A percentile compares a stretch with the other conserved stretches of the same genome.
These are phyloP conservation scores for Hapalemur alaotrensis DNA, from an alignment of 2,797 vertebrate species.

Conservation along the genomic window DNA sequence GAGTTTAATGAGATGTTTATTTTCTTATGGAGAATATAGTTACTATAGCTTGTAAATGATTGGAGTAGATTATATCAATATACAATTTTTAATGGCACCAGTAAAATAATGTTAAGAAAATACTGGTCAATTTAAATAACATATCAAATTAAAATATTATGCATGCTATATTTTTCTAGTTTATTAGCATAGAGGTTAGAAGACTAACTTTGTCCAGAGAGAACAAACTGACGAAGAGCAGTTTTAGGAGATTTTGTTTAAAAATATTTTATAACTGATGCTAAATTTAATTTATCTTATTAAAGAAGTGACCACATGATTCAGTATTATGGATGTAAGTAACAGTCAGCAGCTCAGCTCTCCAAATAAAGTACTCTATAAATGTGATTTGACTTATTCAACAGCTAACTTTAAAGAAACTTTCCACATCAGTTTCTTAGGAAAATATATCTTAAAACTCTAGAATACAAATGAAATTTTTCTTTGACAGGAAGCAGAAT, in stretches of 20 bases:
- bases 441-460: slow-evolving; percentile 70
- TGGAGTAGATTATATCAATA: background rate
- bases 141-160: background rate
- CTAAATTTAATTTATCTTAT: slow-evolving; percentile 51
- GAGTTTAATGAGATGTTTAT: background rate
- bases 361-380: slow-evolving; percentile 67
- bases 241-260: slow-evolving; percentile 67
- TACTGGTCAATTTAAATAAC: background rate
- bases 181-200: slow-evolving; percentile 57
- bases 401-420: slow-evolving; percentile 69
- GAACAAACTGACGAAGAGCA: slow-evolving; percentile 63
- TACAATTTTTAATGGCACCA: background rate
- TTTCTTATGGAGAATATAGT: background rate
- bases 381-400: slow-evolving; percentile 65
- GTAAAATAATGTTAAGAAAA: background rate
- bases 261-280: slow-evolving; percentile 54
- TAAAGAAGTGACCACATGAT: slow-evolving; percentile 57
- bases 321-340: slow-evolving; percentile 69
- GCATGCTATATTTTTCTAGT: slow-evolving; percentile 27
- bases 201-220: slow-evolving; percentile 54
- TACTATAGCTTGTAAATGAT: background rate
- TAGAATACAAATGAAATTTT: slow-evolving; percentile 53
- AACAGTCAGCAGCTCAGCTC: slow-evolving; percentile 55
- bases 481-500: background rate
- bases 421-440: slow-evolving; percentile 59